A percentile compares a stretch with the other conserved stretches of the same genome.
These are phyloP conservation scores for Drosophila sp. DNA, from an alignment of 1,140 invertebrate genomes.

Conservation along the genomic window DNA sequence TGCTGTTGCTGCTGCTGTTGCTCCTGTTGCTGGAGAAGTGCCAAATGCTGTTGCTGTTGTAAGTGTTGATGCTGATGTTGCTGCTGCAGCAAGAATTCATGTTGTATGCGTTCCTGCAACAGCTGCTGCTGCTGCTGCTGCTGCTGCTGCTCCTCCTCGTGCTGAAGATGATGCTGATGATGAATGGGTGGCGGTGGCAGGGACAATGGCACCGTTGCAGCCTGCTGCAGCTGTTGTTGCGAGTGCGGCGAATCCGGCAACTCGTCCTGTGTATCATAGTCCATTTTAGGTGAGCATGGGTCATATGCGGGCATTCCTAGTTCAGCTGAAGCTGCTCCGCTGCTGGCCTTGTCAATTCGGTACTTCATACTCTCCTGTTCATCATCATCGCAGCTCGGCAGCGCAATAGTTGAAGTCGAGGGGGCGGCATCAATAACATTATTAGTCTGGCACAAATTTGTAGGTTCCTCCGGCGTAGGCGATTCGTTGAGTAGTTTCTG, in stretches of 20 bases:
- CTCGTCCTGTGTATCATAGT: constrained; percentile 73
- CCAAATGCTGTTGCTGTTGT: constrained; percentile 74
- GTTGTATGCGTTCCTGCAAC: constrained; percentile 74
- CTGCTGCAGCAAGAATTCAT: constrained; percentile 74
- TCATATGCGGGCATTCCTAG: constrained; percentile 69
- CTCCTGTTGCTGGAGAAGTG: constrained; percentile 62
- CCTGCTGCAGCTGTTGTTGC: constrained; percentile 55
- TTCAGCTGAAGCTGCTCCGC: constrained; percentile 63
- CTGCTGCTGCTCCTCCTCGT: constrained; percentile 59
- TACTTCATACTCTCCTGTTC: constrained; percentile 70
- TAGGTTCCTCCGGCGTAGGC: constrained; percentile 68
- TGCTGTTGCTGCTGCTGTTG: constrained; percentile 60
- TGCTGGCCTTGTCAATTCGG: constrained; percentile 66
- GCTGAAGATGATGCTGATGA: constrained; percentile 56
- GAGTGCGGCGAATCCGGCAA: constrained; percentile 68
- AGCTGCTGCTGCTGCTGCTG: constrained; percentile 57
- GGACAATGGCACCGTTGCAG: constrained; percentile 20
- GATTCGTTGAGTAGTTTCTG: constrained; percentile 66
- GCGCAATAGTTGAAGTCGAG: constrained; percentile 35
- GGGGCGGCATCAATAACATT: constrained; percentile 50
- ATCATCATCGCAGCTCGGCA: constrained; percentile 61
- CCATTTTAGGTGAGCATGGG: constrained; percentile 70
- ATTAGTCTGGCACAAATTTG: constrained; percentile 66
- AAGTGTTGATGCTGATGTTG: constrained; percentile 74
- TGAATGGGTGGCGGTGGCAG: constrained; percentile 51